These are phyloP conservation scores for Ophiothrix spiculata DNA, from an alignment of 35 echinoderm and acorn worm genomes.

Conservation along the genomic window DNA sequence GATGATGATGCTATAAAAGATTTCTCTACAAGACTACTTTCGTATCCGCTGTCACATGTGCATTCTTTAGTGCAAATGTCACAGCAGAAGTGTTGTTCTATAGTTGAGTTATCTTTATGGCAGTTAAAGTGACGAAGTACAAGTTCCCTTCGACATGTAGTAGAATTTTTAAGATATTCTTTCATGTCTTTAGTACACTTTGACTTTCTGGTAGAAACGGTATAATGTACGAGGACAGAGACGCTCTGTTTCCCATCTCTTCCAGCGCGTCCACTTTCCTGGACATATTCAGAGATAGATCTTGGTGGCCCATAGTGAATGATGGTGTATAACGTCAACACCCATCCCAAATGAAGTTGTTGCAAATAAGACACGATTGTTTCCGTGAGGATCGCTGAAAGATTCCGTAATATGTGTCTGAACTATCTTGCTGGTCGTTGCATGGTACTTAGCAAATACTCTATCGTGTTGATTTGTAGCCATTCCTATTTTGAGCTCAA, in stretches of 20 bases:
- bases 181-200: slow-evolving; percentile 19
- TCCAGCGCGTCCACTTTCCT: slow-evolving; percentile 11
- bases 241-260: slow-evolving; percentile 29
- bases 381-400: slow-evolving; percentile 7
- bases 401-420: slow-evolving; percentile 14
- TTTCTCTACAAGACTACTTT: too few relatives aligned
- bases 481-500: background rate
- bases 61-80: slow-evolving; percentile 46
- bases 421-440: slow-evolving; percentile 36
- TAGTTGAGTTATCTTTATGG: background rate
- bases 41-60: slow-evolving; percentile 1
- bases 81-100: slow-evolving; percentile 28
- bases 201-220: background rate
- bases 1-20: too few relatives aligned
- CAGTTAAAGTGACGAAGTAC: background rate
- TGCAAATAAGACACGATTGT: slow-evolving; percentile 38
- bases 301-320: background rate
- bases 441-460: slow-evolving; percentile 36
- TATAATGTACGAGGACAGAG: slow-evolving; percentile 26
- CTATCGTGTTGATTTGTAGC: background rate
- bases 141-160: slow-evolving; percentile 10
- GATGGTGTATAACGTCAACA: slow-evolving; percentile 30
- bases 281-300: background rate
- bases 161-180: slow-evolving; percentile 7
- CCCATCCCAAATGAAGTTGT: slow-evolving; percentile 59